These are phyloP conservation scores for Heterohyrax brucei DNA, from an alignment of 2,797 vertebrate species.

Conservation along the genomic window DNA sequence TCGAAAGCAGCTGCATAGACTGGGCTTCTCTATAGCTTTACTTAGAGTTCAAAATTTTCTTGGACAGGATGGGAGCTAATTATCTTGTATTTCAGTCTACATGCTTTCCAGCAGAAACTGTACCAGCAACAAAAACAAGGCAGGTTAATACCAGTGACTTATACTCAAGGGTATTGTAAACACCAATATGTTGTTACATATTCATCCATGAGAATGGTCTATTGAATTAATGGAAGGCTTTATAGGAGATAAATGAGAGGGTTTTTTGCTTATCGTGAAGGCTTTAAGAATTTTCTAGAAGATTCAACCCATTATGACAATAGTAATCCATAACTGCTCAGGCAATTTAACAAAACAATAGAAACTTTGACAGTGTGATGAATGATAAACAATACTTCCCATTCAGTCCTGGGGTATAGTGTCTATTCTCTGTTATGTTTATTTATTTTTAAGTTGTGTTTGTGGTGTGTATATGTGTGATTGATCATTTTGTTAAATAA, in stretches of 20 bases:
- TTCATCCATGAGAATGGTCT: slow-evolving; percentile 11
- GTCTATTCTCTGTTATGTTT: background rate
- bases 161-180: slow-evolving; percentile 32
- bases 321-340: slow-evolving; percentile 42
- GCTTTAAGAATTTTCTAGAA: slow-evolving; percentile 65
- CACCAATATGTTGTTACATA: background rate
- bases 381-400: slow-evolving; percentile 46
- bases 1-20: background rate
- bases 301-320: slow-evolving; percentile 35
- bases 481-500: too few species aligned
- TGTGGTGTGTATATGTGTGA: too few species aligned
- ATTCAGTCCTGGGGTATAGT: background rate
- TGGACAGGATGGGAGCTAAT: slow-evolving; percentile 13
- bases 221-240: slow-evolving; percentile 52
- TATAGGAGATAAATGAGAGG: slow-evolving; percentile 38
- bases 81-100: slow-evolving; percentile 34
- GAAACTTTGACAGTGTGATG: slow-evolving; percentile 10
- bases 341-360: slow-evolving; percentile 66
- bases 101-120: background rate
- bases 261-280: slow-evolving; percentile 36
- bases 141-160: slow-evolving; percentile 25
- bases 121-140: background rate
- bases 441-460: too few species aligned
- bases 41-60: slow-evolving; percentile 65
- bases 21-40: background rate